Conservation (phyloP, 2,797 vertebrate species). For the Pogoniulus pusillus region DNA sequence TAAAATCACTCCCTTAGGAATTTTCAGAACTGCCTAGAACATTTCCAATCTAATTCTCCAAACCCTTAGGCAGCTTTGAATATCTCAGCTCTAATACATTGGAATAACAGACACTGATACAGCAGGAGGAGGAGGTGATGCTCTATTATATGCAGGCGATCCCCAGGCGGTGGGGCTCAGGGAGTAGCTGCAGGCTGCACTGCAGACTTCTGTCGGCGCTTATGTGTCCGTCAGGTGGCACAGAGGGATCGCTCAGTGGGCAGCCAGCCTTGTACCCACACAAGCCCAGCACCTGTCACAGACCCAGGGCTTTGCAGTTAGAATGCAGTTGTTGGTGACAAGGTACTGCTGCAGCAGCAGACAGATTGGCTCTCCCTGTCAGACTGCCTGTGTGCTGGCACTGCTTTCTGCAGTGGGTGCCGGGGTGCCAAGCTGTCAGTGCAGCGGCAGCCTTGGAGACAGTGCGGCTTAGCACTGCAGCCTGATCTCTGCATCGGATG, state of each 20-base stretch:
- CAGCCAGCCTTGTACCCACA: neutral
- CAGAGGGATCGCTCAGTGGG: neutral
- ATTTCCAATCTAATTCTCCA: constrained; percentile 56
- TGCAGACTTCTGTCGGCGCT: neutral
- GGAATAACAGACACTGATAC: constrained; percentile 38
- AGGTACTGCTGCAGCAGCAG: neutral
- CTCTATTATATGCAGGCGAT: neutral
- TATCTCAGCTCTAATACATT: constrained; percentile 39
- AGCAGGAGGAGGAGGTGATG: neutral
- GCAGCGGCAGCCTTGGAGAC: rapidly evolving
- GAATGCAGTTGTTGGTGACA: rapidly evolving
- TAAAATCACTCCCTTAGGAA: constrained; percentile 62
- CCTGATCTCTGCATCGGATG: neutral
- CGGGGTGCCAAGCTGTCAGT: neutral
- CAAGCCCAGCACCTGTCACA: too few relatives aligned
- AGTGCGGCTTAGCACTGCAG: neutral
- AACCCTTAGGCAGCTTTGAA: constrained; percentile 61
- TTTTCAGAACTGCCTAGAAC: constrained; percentile 61
- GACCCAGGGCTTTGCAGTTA: rapidly evolving
- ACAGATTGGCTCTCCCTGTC: neutral
- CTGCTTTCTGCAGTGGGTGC: neutral
- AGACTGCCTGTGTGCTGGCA: neutral
- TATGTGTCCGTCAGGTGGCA: rapidly evolving
- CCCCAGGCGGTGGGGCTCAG: neutral
- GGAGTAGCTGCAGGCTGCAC: rapidly evolving